Conservation (phyloP, 2,888 invertebrate species). For the Trypoxylon attenuatum region DNA sequence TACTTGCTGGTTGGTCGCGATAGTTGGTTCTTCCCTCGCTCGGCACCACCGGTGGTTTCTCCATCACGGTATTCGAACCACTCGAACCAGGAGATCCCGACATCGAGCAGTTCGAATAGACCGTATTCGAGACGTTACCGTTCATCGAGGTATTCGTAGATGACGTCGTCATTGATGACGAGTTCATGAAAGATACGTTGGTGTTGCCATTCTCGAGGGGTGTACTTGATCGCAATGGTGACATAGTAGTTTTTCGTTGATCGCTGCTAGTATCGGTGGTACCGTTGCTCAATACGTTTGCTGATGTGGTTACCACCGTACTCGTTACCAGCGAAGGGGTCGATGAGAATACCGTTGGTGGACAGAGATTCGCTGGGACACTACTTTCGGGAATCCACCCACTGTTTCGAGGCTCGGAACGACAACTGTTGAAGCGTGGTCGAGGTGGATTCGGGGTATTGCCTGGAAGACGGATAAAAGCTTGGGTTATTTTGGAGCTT, state of each 20-base stretch:
- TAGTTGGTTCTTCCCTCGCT: conserved; percentile 68
- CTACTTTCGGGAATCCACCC: conserved; percentile 61
- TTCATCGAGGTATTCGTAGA: conserved; percentile 40
- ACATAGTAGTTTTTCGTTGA: conserved; percentile 45
- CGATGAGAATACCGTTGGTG: conserved; percentile 54
- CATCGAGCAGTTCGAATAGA: conserved; percentile 29
- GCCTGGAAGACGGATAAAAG: conserved; percentile 67
- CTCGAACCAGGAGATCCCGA: conserved; percentile 22
- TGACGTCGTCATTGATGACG: conserved; percentile 38
- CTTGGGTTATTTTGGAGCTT: background rate
- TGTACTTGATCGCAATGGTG: conserved; percentile 52
- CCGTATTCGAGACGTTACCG: conserved; percentile 32
- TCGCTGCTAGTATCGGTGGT: conserved; percentile 46
- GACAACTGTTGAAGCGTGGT: conserved; percentile 78
- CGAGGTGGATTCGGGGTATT: conserved; percentile 76
- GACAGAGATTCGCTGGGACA: conserved; percentile 48
- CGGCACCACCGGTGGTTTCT: conserved; percentile 68
- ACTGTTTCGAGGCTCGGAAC: conserved; percentile 74
- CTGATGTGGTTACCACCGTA: conserved; percentile 60
- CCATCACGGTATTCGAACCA: conserved; percentile 41
- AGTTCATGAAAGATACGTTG: conserved; percentile 26
- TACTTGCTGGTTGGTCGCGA: conserved; percentile 83
- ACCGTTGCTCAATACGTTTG: conserved; percentile 61
- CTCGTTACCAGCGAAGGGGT: conserved; percentile 42
- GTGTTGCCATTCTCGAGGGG: conserved; percentile 61